Evolutionary conservation across 2,113 vertebrate species (phyloP).

Genomic region (Platysternon megacephalum): DNA sequence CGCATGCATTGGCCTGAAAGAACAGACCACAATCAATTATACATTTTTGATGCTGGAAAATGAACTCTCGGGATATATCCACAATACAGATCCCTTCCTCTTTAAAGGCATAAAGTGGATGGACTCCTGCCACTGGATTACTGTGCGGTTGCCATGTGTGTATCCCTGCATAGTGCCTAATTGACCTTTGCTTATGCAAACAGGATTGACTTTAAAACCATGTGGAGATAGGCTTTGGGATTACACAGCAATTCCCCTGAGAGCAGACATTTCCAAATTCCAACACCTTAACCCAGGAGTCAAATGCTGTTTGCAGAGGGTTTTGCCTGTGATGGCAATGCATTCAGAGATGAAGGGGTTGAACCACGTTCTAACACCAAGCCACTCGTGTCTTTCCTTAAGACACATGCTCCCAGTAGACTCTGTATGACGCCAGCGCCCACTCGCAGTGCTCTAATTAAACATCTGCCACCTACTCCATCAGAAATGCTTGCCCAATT

Average conservation of each 20-base stretch:
- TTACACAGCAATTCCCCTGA: neutral
- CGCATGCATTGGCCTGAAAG: neutral
- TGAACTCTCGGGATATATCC: neutral
- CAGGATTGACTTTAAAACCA: neutral
- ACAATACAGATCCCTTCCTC: accelerated
- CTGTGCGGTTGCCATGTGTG: accelerated
- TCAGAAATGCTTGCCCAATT: accelerated
- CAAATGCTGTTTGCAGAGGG: accelerated
- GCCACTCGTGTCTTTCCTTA: neutral
- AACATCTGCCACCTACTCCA: neutral
- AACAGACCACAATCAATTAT: neutral
- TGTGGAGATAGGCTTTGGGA: neutral
- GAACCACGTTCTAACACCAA: neutral
- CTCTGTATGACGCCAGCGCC: neutral
- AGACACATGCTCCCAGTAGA: neutral
- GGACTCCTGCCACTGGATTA: neutral
- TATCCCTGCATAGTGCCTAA: neutral
- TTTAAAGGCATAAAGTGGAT: accelerated
- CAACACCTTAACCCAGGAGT: accelerated
- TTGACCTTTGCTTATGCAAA: neutral
- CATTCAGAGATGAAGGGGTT: neutral
- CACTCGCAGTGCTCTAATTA: neutral
- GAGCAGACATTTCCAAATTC: neutral
- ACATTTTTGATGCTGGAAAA: neutral
- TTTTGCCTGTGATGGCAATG: neutral